These are phyloP conservation scores for Callopanchax toddi DNA, from an alignment of 2,113 vertebrate genomes.

Conservation along the genomic window DNA sequence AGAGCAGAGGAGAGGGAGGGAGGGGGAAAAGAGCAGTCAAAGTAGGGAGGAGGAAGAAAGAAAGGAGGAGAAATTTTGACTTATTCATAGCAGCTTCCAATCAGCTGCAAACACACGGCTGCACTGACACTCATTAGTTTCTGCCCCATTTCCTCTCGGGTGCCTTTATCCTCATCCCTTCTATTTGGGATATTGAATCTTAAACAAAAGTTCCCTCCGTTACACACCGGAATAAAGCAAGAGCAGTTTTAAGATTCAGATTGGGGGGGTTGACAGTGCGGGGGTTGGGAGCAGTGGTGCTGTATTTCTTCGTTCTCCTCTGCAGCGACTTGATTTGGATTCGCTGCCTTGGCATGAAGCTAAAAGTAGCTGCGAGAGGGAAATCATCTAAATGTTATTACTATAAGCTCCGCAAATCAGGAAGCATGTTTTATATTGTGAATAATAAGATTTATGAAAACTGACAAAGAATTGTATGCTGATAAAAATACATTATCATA, in stretches of 20 bases:
- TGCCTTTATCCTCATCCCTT: conserved; percentile 64
- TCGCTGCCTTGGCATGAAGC: neutral
- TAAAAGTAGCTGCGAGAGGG: neutral
- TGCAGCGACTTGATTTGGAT: conserved; percentile 8
- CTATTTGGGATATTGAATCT: conserved; percentile 51
- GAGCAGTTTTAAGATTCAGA: conserved; percentile 32
- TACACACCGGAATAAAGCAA: conserved; percentile 32
- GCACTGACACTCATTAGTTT: conserved; percentile 68
- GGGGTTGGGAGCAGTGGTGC: no score
- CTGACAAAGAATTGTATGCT: no score
- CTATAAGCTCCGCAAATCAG: no score
- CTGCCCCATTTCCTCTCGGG: conserved; percentile 77
- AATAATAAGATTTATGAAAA: no score
- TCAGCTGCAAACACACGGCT: conserved; percentile 63
- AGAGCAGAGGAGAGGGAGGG: conserved; percentile 29
- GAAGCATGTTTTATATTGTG: no score
- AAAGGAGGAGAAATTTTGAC: conserved; percentile 44
- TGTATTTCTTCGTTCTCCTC: conserved; percentile 2
- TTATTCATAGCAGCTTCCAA: conserved; percentile 62
- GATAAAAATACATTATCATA: no score
- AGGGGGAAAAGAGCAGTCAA: neutral
- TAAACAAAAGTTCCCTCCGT: conserved; percentile 49
- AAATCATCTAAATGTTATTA: conserved; percentile 17
- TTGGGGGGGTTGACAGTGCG: no score
- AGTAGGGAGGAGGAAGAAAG: neutral